phyloP scores from a whole-genome alignment of 2,888 invertebrate genomes.

The Dicyrtomina minuta region DNA sequence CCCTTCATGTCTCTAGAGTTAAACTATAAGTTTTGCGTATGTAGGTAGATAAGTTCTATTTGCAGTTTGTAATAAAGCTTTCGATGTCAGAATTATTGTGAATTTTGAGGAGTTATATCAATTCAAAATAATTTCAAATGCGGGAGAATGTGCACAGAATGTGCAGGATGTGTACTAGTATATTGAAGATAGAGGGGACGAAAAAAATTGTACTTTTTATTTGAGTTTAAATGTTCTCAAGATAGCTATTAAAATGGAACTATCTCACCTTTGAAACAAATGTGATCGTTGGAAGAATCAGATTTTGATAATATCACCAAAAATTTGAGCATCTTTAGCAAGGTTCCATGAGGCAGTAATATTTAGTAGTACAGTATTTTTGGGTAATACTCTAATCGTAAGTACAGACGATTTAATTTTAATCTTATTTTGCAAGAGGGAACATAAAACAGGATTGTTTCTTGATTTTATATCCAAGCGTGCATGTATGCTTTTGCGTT shows the following conservation, averaged over 20 bases:
- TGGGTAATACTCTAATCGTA: too few relatives aligned
- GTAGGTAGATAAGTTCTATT: background rate
- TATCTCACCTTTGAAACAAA: slow-evolving; percentile 4
- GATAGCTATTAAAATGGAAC: slow-evolving; percentile 11
- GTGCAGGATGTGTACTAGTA: too few relatives aligned
- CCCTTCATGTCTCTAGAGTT: background rate
- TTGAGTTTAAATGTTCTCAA: slow-evolving; percentile 4
- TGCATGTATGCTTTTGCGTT: too few relatives aligned
- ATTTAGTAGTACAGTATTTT: background rate
- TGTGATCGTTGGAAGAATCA: background rate
- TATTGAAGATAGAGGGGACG: background rate
- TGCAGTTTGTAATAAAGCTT: slow-evolving; percentile 8
- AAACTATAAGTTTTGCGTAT: too few relatives aligned
- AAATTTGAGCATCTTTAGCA: background rate
- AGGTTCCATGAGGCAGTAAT: background rate
- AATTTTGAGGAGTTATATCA: slow-evolving; percentile 2
- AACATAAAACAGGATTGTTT: too few relatives aligned
- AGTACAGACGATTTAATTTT: too few relatives aligned
- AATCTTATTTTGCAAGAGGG: too few relatives aligned
- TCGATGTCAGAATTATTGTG: slow-evolving; percentile 5
- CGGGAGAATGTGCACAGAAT: too few relatives aligned
- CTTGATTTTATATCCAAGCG: too few relatives aligned
- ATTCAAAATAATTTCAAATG: slow-evolving; percentile 9
- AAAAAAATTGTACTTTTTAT: background rate
- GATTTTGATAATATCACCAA: background rate